These are phyloP conservation scores for Gibbula magus DNA, from an alignment of 2,888 invertebrate species.

Conservation along the genomic window DNA sequence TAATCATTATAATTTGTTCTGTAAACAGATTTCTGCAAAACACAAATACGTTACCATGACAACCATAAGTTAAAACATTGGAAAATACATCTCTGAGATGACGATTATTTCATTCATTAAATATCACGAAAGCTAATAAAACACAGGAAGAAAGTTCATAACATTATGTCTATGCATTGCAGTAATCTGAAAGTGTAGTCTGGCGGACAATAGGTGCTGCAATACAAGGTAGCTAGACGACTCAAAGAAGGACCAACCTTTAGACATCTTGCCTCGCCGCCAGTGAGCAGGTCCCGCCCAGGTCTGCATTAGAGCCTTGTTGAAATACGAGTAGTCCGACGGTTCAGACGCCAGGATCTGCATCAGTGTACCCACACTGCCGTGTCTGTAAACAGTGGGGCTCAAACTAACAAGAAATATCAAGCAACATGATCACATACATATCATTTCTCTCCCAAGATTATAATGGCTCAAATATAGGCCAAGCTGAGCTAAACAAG, in stretches of 20 bases:
- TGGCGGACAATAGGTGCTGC: background rate
- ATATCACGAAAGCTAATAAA: too few species aligned
- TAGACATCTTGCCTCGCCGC: conserved; percentile 78
- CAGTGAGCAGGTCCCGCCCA: conserved; percentile 92
- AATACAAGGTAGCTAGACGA: background rate
- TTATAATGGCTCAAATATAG: too few species aligned
- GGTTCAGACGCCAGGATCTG: conserved; percentile 75
- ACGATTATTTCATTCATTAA: too few species aligned
- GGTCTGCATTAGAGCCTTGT: conserved; percentile 76
- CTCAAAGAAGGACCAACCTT: conserved; percentile 43
- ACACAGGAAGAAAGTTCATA: too few species aligned
- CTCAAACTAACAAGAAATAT: background rate
- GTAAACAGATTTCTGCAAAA: too few species aligned
- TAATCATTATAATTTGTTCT: too few species aligned
- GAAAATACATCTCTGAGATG: too few species aligned
- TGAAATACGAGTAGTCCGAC: conserved; percentile 84
- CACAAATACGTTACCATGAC: too few species aligned
- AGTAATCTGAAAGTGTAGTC: background rate
- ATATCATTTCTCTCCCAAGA: background rate
- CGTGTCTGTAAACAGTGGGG: conserved; percentile 56
- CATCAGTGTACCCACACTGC: conserved; percentile 69
- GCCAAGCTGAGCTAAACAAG: background rate
- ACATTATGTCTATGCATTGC: background rate
- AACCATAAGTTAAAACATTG: too few species aligned
- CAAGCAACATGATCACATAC: background rate